These are phyloP conservation scores for Microtus oregoni DNA, from an alignment of 2,113 vertebrate species.

Conservation along the genomic window DNA sequence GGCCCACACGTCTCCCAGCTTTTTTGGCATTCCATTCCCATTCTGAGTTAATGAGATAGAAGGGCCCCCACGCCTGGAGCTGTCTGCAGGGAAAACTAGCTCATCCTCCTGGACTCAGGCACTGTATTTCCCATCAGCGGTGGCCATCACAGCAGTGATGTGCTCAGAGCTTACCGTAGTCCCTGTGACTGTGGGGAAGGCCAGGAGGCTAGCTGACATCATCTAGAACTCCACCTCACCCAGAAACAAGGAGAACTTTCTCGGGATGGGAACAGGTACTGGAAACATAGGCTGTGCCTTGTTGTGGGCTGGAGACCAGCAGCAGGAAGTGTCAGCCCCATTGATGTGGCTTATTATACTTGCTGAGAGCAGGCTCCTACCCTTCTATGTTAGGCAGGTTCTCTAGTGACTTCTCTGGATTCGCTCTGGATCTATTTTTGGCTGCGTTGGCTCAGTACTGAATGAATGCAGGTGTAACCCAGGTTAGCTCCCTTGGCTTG, in stretches of 20 bases:
- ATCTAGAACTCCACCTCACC: not conserved
- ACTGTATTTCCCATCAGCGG: not conserved
- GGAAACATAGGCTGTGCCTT: not conserved
- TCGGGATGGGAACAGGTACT: not conserved
- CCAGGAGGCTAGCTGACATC: not conserved
- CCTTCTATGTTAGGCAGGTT: not conserved
- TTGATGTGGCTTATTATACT: not conserved
- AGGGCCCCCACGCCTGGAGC: constrained; percentile 28
- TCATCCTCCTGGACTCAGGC: not conserved
- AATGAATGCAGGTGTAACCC: not conserved
- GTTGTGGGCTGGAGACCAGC: not conserved
- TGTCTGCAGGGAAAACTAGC: constrained; percentile 49
- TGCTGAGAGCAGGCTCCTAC: not conserved
- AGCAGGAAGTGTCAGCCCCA: not conserved
- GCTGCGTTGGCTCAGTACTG: not conserved
- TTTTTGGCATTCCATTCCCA: constrained; percentile 56
- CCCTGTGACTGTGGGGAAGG: not conserved
- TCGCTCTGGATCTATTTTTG: constrained; percentile 23
- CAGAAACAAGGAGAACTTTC: constrained; percentile 1
- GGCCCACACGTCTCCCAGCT: not conserved
- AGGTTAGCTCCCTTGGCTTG: not conserved
- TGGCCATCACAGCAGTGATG: not conserved
- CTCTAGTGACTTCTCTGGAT: not conserved
- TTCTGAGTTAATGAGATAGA: constrained; percentile 53
- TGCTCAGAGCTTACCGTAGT: not conserved